Evolutionary conservation across 2,888 invertebrate genomes (phyloP), one percentile per base, ranked within the genome.

Genomic region (Mesorhabditis sp.): DNA sequence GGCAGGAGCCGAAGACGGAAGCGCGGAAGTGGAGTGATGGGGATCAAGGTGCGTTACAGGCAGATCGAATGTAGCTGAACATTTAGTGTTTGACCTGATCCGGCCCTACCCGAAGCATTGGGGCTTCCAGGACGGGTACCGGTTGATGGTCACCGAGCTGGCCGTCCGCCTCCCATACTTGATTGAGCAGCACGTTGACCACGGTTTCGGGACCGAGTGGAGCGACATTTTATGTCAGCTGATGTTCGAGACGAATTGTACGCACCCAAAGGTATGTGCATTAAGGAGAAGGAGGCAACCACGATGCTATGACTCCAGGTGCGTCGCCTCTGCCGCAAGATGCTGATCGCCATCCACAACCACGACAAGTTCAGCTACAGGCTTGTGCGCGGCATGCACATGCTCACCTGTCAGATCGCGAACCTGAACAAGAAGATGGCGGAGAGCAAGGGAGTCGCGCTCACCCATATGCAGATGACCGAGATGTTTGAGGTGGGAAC

Each of bases 401-500:
- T 50, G 58, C 7, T 50, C 7, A 50, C 10, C 58, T 10, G 58
- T n/a, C 58, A 50, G n/a, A 50, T 50, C 58, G 58, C 58, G n/a
- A 10, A 50, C 7, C 58, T 50, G 58, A 50, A 50, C n/a, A n/a
- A 50, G 58, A 50, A 50, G n/a, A 10, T 50, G 58, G n/a, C 7
- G 10, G 7, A 10, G 58, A n/a, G 10, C 7, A 50, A 50, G 7
- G 58, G 58, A 13, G 63, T 6, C 41, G 6, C 13, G 15, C 66
- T 45, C 43, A n/a, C 73, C n/a, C 76, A 79, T 67, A 74, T 76
- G 62, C 75, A 77, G 64, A 62, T 78, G 13, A 78, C 78, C 0
- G 75, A 76, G 6, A 74, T 78, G 45, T 75, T 79, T 43, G 78
- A 79, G 62, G 69, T 77, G 7, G 71, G 76, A n/a, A 69, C 45